A percentile compares a stretch with the other conserved stretches of the same genome.
These are phyloP conservation scores for Magallana nippona DNA, from an alignment of 2,888 invertebrate genomes.

Conservation along the genomic window DNA sequence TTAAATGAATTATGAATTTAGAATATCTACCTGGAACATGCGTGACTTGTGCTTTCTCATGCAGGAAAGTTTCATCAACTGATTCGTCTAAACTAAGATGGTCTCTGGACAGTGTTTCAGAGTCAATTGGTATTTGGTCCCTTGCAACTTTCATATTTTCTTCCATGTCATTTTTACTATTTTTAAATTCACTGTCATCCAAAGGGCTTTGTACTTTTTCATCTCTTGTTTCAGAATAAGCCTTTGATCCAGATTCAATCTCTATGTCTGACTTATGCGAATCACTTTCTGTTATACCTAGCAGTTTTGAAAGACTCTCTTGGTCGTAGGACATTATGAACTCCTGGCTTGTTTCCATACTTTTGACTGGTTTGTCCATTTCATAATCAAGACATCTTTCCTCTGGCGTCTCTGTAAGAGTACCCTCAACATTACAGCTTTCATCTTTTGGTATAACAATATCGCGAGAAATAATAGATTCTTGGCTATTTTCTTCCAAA, in stretches of 20 bases:
- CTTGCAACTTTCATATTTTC: too few relatives aligned
- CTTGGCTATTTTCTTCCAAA: slow-evolving; percentile 13
- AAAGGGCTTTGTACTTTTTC: not conserved
- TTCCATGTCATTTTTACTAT: too few relatives aligned
- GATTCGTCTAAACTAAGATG: not conserved
- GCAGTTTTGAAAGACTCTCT: slow-evolving; percentile 14
- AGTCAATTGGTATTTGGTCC: too few relatives aligned
- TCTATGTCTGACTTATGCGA: not conserved
- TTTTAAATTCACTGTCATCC: too few relatives aligned
- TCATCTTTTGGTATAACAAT: not conserved
- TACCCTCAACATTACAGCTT: not conserved
- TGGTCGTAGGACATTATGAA: slow-evolving; percentile 3
- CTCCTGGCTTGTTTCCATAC: slow-evolving; percentile 21
- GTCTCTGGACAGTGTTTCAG: not conserved
- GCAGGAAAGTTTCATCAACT: slow-evolving; percentile 25
- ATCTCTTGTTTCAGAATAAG: not conserved
- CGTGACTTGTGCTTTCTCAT: slow-evolving; percentile 38
- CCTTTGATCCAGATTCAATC: not conserved
- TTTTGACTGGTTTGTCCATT: not conserved
- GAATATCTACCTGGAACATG: slow-evolving; percentile 49
- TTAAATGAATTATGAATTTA: too few relatives aligned
- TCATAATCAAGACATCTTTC: not conserved
- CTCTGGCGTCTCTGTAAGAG: not conserved
- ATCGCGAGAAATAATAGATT: not conserved
- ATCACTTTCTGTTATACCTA: not conserved